Conservation (phyloP, 2,797 vertebrate genomes). For the Acipenser oxyrinchus region DNA sequence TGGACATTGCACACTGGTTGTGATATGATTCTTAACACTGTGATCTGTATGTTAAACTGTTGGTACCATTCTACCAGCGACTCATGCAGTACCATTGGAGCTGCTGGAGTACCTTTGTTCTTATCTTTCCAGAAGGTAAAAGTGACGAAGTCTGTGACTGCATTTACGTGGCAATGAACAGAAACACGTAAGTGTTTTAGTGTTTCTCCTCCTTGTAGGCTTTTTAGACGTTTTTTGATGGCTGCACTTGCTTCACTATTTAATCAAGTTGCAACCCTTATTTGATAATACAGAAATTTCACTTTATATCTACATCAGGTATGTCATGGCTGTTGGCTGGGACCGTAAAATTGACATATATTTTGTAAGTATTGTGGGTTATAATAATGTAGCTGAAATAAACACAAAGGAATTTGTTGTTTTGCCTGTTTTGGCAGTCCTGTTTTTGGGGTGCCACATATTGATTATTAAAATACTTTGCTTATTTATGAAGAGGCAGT, state of each 20-base stretch:
- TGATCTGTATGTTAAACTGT: too few species aligned
- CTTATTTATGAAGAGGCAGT: too few species aligned
- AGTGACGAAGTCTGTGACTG: constrained; percentile 59
- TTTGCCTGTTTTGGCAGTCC: too few species aligned
- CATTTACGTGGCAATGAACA: constrained; percentile 54
- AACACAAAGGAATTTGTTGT: too few species aligned
- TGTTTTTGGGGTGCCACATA: too few species aligned
- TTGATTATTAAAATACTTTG: too few species aligned
- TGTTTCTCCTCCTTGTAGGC: neutral
- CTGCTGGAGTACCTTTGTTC: neutral
- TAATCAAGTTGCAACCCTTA: neutral
- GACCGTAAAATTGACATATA: constrained; percentile 62
- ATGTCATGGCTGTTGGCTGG: constrained; percentile 61
- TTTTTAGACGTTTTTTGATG: neutral
- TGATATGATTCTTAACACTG: neutral
- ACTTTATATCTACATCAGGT: constrained; percentile 32
- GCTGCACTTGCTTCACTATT: neutral
- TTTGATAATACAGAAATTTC: constrained; percentile 13
- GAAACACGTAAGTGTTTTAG: constrained; percentile 57
- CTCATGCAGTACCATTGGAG: too few species aligned
- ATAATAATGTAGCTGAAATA: too few species aligned
- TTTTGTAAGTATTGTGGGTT: constrained; percentile 49
- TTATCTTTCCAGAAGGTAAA: constrained; percentile 40
- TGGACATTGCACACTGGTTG: too few species aligned
- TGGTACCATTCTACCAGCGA: too few species aligned